Base-by-base conservation (phyloP, 2,888 invertebrate genomes). In the Noctuana brunneofusca region DNA sequence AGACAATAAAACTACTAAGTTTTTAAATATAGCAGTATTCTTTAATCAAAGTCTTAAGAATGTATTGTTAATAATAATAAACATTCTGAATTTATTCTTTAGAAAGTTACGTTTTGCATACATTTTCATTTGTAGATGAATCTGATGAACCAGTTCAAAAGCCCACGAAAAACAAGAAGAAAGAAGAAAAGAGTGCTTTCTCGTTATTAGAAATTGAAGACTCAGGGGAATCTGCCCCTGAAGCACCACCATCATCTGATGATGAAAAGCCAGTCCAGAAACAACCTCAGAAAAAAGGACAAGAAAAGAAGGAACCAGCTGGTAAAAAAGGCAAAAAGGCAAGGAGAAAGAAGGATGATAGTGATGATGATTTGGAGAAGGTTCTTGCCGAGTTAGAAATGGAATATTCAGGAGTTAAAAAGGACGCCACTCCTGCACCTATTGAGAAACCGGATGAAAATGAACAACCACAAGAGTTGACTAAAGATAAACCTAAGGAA, bases 301-400 rank as follows among this genome's bases (percentile, higher is more conserved):
- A 79, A 71, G 88, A 90, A 32, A 92, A 90, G 68, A 89, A 87
- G 72, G 91, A 92, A 68, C 79, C 85, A 59, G 81, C 83, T 60
- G 93, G 93, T 18, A 96, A 96, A 80, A 96, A 96, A 80, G 93
- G 94, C 2, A 96, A 96, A 77, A 96, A 95, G 81, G 84, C 92
- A 3, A 94, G 94, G 76, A 93, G 94, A 75, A 96, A 95, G 87
- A 94, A 94, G 69, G 94, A 95, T 73, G 95, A 95, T 59, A 96
- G 96, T 75, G 95, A 95, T 81, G 96, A 96, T 66, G 97, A 97
- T 79, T 87, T 97, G 65, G 97, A 97, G 75, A 96, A 96, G 84
- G 95, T 96, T 65, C 85, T 97, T 66, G 97, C 96, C 11, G 96
- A 97, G 85, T 86, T 97, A 67, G 95, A 96, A 84, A 92, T 96